Evolutionary conservation across 2,888 invertebrate species (phyloP), one percentile per base, ranked within the genome.

Genomic region (Nematopogon swammerdamellus): DNA sequence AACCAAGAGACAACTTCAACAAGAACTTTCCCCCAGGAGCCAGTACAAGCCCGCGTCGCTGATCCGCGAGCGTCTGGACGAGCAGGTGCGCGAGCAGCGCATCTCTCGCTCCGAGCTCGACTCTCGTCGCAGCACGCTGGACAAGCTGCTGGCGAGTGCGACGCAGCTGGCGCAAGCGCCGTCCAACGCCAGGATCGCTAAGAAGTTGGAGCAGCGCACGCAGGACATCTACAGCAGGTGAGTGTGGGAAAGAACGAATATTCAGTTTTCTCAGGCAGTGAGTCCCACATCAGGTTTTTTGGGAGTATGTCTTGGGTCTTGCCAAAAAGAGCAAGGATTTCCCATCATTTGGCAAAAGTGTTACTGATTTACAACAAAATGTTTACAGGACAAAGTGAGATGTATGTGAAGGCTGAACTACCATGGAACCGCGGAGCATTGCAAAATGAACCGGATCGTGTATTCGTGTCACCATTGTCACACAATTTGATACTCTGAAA

Each of bases 51-150:
- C 94, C 1, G 94, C 94, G 0, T 95, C 95, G 3, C 79, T 97
- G 1, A 89, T 93, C 56, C 89, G 88, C 62, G 95, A 94, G 63
- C 88, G 92, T 44, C 80, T 96, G 10, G 93, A 94, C 63, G 93
- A 95, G 61, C 96, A 97, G 70, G 81, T 94, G 3, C 86, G 94
- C 20, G 94, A 94, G 61, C 94, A 95, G 56, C 87, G 91, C 57
- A 81, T 90, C 18, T 80, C 92, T 36, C 87, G 91, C 60, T 83
- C 88, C 1, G 97, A 97, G 66, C 80, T 96, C 50, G 92, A 93
- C 59, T 91, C 90, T 29, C 92, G 96, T 59, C 86, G 91, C 5
- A 86, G 90, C 14, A 91, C 92, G 58, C 87, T 97, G 20, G 92
- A 90, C 61, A 89, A 91, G 48, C 87, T 96, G 16, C 85, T 89